Base-by-base conservation (phyloP, 1,140 invertebrate genomes). In the Nebria ingens region DNA sequence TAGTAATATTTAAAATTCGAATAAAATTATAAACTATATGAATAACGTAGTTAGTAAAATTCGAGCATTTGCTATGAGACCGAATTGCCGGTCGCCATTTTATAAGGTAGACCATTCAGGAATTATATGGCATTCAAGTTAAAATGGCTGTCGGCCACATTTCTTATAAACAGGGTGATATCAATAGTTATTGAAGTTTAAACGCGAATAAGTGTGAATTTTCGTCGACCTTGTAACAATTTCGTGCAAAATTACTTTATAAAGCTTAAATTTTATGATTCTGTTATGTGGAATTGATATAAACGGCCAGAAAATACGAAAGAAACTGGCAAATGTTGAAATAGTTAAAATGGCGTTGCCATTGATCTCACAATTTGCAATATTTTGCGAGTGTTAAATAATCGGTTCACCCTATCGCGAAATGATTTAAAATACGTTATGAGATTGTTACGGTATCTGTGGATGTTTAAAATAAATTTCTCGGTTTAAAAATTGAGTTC, bases 41-140 rank as follows among this genome's bases (percentile, higher is more conserved):
- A n/a, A n/a, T n/a, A n/a, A n/a, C n/a, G n/a, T n/a, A n/a, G n/a
- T n/a, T n/a, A n/a, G n/a, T n/a, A n/a, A n/a, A 29, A 29, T 29
- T 45, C 40, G 40, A 9, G 40, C 17, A 45, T 45, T n/a, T 45
- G 40, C 9, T 17, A 17, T 45, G 17, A 12, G 4, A 12, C 15
- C 40, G 40, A 4, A 4, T 45, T 45, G n/a, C 17, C 40, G 40
- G 3, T 17, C 40, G 40, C 40, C 40, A 45, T 45, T 17, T 45
- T 29, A 34, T 34, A 25, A 45, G 4, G 12, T 15, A 45, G 52
- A 25, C 40, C 3, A 45, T 6, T 21, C 21, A 34, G 53, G 12
- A 42, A 29, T 15, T 55, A 49, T 55, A 22, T 40, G 21, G 23
- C 50, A 38, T 55, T 19, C 19, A 55, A 49, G 23, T 51, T 55